Evolutionary conservation across 2,797 vertebrate genomes (phyloP).

Genomic region (Tragelaphus oryx): DNA sequence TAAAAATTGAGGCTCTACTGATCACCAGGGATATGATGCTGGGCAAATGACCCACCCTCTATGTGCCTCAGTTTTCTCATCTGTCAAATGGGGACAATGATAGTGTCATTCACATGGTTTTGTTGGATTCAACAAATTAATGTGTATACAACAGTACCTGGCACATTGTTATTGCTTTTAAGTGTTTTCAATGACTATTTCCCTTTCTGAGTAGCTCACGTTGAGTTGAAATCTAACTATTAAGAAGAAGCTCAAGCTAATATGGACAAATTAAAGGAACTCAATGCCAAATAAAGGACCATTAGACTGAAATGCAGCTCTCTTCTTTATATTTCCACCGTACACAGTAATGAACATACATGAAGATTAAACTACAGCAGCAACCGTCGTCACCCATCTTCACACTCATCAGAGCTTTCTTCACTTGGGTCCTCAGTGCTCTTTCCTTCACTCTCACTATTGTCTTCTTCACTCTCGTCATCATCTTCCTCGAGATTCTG

Average conservation of each 20-base stretch:
- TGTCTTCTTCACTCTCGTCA: constrained; percentile 64
- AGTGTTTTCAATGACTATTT: neutral
- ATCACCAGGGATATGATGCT: neutral
- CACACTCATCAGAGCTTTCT: constrained; percentile 68
- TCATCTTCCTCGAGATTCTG: constrained; percentile 56
- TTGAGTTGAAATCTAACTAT: neutral
- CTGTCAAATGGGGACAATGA: neutral
- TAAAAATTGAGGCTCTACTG: neutral
- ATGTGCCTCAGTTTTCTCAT: neutral
- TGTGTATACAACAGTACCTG: neutral
- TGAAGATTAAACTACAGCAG: neutral
- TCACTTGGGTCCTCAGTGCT: constrained; percentile 65
- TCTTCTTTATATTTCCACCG: constrained; percentile 39
- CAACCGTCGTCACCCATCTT: constrained; percentile 50
- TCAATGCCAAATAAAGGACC: neutral
- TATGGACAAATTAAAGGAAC: neutral
- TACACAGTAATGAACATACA: neutral
- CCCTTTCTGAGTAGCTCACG: neutral
- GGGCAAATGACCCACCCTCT: neutral
- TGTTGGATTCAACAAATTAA: neutral
- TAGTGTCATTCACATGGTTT: neutral
- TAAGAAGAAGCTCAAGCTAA: neutral
- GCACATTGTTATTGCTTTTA: neutral
- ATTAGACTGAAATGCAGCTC: neutral
- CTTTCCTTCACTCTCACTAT: constrained; percentile 47